These are phyloP conservation scores for Xiphophorus birchmanni DNA, from an alignment of 2,797 vertebrate species.

Conservation along the genomic window DNA sequence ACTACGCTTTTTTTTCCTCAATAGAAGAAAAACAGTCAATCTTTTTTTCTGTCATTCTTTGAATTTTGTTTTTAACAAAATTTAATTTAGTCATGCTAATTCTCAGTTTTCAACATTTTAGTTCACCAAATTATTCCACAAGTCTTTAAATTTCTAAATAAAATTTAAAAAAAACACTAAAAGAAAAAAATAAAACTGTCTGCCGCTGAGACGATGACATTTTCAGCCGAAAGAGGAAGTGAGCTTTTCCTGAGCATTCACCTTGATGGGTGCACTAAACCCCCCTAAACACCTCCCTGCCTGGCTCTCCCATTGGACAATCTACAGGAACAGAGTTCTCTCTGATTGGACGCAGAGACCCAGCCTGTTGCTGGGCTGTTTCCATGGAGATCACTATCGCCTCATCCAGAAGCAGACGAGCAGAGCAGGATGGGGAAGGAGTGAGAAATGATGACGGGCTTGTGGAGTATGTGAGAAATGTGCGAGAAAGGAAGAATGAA, in stretches of 20 bases:
- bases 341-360: conserved; percentile 65
- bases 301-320: conserved; percentile 64
- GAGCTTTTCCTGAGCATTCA: conserved; percentile 50
- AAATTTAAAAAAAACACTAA: neutral
- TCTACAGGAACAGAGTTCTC: conserved; percentile 7
- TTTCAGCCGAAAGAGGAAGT: conserved; percentile 61
- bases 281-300: conserved; percentile 14
- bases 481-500: neutral
- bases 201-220: neutral
- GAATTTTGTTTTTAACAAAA: too few relatives aligned
- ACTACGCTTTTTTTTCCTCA: neutral
- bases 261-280: conserved; percentile 55
- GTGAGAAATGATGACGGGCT: conserved; percentile 35
- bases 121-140: neutral
- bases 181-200: neutral
- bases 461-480: conserved; percentile 4
- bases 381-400: conserved; percentile 77
- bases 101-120: neutral
- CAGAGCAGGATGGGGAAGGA: conserved; percentile 12
- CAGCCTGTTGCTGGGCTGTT: conserved; percentile 83
- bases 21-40: neutral
- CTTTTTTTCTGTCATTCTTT: too few relatives aligned
- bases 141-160: neutral
- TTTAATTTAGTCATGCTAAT: neutral
- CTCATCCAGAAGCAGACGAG: conserved; percentile 28